phyloP scores from a whole-genome alignment of 92 coral and sea anemone species.

The Virgularia gustaviana region DNA sequence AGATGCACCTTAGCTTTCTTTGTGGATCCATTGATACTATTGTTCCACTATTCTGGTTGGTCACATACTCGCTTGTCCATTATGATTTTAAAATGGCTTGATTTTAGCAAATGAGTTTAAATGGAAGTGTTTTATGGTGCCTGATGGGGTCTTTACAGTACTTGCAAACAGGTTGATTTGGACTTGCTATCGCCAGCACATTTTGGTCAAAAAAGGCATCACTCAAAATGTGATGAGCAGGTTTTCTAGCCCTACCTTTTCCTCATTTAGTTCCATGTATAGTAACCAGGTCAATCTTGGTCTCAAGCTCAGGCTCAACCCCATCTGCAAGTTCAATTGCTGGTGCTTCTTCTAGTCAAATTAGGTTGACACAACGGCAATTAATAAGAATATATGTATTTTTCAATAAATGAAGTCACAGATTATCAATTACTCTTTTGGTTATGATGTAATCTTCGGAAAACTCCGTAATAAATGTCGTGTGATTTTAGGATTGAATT shows the following conservation, averaged over 20 bases:
- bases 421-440: too few relatives aligned
- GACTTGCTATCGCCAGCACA: slow-evolving; percentile 1
- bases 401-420: too few relatives aligned
- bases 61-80: slow-evolving; percentile 20
- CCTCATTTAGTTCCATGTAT: background rate
- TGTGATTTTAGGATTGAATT: too few relatives aligned
- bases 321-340: background rate
- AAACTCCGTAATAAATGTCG: too few relatives aligned
- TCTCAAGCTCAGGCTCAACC: too few relatives aligned
- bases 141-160: background rate
- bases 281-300: too few relatives aligned
- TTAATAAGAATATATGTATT: too few relatives aligned
- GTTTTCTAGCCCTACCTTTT: background rate
- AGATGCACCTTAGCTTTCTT: slow-evolving; percentile 2
- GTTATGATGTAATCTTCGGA: too few relatives aligned
- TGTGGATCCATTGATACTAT: background rate
- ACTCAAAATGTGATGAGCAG: slow-evolving; percentile 7
- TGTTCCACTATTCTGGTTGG: slow-evolving; percentile 19
- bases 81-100: slow-evolving; percentile 12
- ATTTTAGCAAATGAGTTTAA: slow-evolving; percentile 17
- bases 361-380: too few relatives aligned
- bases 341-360: background rate
- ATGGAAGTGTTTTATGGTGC: slow-evolving; percentile 11
- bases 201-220: background rate
- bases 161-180: slow-evolving; percentile 8